Evolutionary conservation across 30 jellyfish, hydroid and myxozoan genomes (phyloP).

Genomic region (Aurelia aurita): DNA sequence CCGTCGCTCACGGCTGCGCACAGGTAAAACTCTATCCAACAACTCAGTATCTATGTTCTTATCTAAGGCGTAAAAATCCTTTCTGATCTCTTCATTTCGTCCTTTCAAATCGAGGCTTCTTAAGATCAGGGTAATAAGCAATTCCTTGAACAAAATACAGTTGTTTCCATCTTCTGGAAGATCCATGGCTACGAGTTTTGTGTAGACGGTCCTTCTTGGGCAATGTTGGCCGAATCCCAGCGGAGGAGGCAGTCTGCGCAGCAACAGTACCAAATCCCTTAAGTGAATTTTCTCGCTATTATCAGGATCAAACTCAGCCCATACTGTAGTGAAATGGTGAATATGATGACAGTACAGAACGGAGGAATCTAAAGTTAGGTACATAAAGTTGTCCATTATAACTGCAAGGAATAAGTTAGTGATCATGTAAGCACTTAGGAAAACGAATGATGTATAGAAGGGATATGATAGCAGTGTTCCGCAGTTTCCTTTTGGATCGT

Average conservation of each 20-base stretch:
- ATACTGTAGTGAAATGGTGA: conserved; percentile 46
- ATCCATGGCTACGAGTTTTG: conserved; percentile 48
- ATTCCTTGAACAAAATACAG: conserved; percentile 45
- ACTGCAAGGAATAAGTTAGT: conserved; percentile 88
- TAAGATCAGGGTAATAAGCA: conserved; percentile 44
- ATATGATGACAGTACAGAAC: conserved; percentile 72
- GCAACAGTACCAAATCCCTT: conserved; percentile 28
- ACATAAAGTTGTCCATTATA: conserved; percentile 87
- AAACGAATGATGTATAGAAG: conserved; percentile 74
- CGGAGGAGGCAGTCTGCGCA: conserved; percentile 80
- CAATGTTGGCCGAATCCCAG: conserved; percentile 86
- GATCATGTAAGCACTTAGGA: conserved; percentile 75
- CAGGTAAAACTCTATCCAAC: conserved; percentile 62
- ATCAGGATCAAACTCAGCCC: conserved; percentile 53
- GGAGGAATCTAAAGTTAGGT: conserved; percentile 80
- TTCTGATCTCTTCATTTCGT: conserved; percentile 20
- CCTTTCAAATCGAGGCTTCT: conserved; percentile 25
- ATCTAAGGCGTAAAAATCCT: conserved; percentile 44
- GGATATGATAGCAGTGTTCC: conserved; percentile 74
- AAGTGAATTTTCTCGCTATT: conserved; percentile 40
- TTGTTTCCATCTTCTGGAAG: conserved; percentile 55
- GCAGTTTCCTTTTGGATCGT: conserved; percentile 50
- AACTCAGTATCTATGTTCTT: conserved; percentile 15
- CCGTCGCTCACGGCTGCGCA: not conserved
- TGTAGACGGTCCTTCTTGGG: conserved; percentile 73